Evolutionary conservation across 2,113 vertebrate genomes (phyloP), one percentile per base, ranked within the genome.

Genomic region (Lophochroa leadbeateri): DNA sequence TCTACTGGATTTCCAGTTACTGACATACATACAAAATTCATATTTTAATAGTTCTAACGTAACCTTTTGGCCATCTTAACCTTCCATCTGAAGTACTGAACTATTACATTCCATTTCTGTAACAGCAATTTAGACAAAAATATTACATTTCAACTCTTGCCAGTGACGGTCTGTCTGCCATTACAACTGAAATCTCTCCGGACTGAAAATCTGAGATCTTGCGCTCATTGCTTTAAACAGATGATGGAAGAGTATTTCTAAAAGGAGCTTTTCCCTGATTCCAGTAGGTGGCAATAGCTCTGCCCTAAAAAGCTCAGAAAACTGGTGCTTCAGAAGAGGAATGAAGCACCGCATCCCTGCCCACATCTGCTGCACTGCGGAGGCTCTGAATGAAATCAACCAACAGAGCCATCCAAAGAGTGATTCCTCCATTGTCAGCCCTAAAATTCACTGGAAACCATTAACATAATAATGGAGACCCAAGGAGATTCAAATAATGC

Each of bases 271-370:
- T 71, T 47, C 39, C 47, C 33, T 55, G 29, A 55, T 67, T 70
- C 93, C 96, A 93, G 95, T 68, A 95, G 96, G 47, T 94, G 96
- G 96, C 96, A 96, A 82, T 37, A 90, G 81, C 50, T 94, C 75
- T 90, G 90, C 37, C 94, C 44, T 52, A 17, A 96, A 90, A 67
- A 91, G 24, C 86, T 77, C 76, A 46, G 69, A 76, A 86, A 96
- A 43, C 10, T 17, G 53, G 76, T 43, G 29, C 46, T 86, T 77
- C 46, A 63, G 41, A 77, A 63, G 13, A 13, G 18, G 55, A 87
- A 72, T 2, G 78, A 85, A 76, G 53, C 55, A 50, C 23, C 0
- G 1, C 78, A 47, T 63, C 35, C 68, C n/a, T 76, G 71, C 44
- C 43, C 65, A 46, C n/a, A 33, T 28, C 67, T 0, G 10, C 52